Percentiles rank a stretch among this genome's conserved stretches.
phyloP scores from a whole-genome alignment of 2,113 vertebrate genomes.

The Cyanistes caeruleus region DNA sequence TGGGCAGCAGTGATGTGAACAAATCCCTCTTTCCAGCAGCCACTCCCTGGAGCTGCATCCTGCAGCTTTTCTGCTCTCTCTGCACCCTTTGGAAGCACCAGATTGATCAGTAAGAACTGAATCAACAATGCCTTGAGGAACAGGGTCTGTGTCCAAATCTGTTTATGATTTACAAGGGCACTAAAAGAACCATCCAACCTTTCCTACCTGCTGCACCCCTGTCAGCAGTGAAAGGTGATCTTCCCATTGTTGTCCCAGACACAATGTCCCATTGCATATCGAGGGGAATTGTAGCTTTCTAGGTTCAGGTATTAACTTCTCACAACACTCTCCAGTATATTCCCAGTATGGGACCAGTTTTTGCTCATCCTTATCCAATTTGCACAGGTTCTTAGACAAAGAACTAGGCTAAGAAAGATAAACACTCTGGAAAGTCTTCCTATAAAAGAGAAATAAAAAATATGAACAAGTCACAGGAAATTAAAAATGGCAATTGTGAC shows the following conservation, averaged over 20 bases:
- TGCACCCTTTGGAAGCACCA: neutral
- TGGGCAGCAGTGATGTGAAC: neutral
- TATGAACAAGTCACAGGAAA: neutral
- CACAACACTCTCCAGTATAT: fast-evolving
- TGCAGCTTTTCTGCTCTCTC: neutral
- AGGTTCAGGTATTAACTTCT: neutral
- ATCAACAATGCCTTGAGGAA: neutral
- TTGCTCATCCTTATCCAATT: neutral
- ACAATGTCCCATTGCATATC: neutral
- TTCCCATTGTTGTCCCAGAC: neutral
- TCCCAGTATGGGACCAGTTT: neutral
- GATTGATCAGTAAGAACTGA: neutral
- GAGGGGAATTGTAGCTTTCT: neutral
- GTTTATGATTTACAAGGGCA: neutral
- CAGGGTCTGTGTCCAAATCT: neutral
- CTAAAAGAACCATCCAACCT: neutral
- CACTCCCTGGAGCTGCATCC: neutral
- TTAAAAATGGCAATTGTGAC: neutral
- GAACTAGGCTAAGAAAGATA: neutral
- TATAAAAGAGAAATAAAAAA: neutral
- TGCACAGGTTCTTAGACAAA: neutral
- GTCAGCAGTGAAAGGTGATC: neutral
- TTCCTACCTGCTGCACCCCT: neutral
- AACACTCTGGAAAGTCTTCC: neutral
- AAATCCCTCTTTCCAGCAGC: neutral